These are phyloP conservation scores for Tringa solitaria DNA, from an alignment of 2,113 vertebrate species.

Conservation along the genomic window DNA sequence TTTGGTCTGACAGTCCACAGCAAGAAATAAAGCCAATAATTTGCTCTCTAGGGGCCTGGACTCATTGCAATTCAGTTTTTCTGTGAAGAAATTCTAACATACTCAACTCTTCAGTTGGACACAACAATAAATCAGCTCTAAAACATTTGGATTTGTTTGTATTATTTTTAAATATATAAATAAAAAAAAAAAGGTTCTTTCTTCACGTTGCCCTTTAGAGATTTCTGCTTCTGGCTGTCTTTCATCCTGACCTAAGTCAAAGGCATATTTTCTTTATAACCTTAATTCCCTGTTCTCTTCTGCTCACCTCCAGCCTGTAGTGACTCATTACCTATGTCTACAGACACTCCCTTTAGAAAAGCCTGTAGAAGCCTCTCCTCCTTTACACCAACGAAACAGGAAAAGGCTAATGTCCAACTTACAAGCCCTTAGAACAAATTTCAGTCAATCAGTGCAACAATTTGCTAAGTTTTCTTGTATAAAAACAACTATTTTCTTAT, in stretches of 20 bases:
- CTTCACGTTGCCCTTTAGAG: background rate
- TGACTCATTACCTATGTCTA: conserved; percentile 20
- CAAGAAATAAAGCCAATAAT: background rate
- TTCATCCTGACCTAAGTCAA: background rate
- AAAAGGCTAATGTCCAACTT: background rate
- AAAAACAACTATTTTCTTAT: background rate
- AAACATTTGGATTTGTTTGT: background rate
- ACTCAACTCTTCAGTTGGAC: background rate
- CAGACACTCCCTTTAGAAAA: conserved; percentile 6
- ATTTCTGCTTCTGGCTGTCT: background rate
- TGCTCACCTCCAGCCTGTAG: background rate
- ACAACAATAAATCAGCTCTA: background rate
- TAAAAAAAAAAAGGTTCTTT: background rate
- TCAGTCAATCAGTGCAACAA: background rate
- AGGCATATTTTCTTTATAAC: background rate
- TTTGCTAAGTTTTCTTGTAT: background rate
- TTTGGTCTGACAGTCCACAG: background rate
- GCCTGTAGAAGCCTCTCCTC: background rate
- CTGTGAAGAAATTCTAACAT: background rate
- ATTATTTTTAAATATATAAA: background rate
- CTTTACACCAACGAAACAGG: background rate
- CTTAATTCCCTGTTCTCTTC: background rate
- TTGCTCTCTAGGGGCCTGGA: background rate
- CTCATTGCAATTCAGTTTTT: background rate
- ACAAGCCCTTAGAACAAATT: background rate